These are phyloP conservation scores for Erythrolamprus reginae DNA, from an alignment of 2,113 vertebrate species.

Conservation along the genomic window DNA sequence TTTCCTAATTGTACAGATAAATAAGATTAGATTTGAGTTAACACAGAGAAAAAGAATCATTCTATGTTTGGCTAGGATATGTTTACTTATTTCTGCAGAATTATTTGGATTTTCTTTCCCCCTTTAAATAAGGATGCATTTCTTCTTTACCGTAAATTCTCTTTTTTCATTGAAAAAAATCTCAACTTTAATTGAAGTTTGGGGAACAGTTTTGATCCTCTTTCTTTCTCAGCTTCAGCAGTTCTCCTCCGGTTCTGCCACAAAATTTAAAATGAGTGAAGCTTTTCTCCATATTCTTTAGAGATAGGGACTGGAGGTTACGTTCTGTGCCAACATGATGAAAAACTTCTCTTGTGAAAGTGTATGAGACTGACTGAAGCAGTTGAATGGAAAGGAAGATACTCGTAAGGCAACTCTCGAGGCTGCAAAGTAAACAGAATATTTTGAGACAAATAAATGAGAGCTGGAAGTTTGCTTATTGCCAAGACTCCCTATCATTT, in stretches of 20 bases:
- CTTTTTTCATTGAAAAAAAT: background rate
- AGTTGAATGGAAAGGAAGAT: background rate
- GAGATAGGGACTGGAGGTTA: background rate
- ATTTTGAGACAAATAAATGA: background rate
- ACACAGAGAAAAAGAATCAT: background rate
- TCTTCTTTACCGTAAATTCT: background rate
- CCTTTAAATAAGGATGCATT: background rate
- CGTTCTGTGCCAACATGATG: background rate
- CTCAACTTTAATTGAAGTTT: background rate
- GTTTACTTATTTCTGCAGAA: background rate
- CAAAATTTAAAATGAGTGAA: background rate
- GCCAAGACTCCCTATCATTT: background rate
- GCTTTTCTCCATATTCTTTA: background rate
- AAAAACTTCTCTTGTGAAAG: background rate
- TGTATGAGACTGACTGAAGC: background rate
- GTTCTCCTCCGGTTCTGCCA: background rate
- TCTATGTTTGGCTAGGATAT: background rate
- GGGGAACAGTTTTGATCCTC: background rate
- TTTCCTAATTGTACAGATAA: background rate
- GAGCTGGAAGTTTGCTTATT: background rate
- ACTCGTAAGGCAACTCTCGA: background rate
- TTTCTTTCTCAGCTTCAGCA: background rate
- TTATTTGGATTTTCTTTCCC: background rate
- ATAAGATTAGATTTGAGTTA: background rate
- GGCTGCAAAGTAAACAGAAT: background rate